A percentile compares a stretch with the other conserved stretches of the same genome.
Conservation (phyloP, 2,888 invertebrate genomes). For the Osmoderma eremita region DNA sequence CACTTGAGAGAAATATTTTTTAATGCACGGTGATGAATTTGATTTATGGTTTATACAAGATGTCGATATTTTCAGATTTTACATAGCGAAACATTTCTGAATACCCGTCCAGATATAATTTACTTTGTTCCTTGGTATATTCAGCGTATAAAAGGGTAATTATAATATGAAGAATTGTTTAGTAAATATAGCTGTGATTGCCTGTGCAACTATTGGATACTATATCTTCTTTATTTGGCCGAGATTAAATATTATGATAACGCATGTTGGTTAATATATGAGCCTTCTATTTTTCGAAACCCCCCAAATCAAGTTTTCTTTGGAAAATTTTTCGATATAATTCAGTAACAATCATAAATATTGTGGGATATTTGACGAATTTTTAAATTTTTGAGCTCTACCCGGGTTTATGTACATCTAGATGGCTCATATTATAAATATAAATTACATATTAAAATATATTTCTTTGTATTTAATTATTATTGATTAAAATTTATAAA, state of each 20-base stretch:
- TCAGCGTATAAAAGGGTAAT: background rate
- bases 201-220: background rate
- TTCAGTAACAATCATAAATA: too few relatives aligned
- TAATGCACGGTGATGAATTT: too few relatives aligned
- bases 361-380: too few relatives aligned
- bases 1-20: too few relatives aligned
- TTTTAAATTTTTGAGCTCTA: too few relatives aligned
- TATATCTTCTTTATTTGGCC: background rate
- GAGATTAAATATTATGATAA: background rate
- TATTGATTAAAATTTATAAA: slow-evolving; percentile 5
- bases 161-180: background rate
- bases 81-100: slow-evolving; percentile 4
- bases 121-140: background rate
- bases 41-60: too few relatives aligned
- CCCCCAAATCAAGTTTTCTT: too few relatives aligned
- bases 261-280: background rate
- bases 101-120: slow-evolving; percentile 22
- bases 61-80: too few relatives aligned
- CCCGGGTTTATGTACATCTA: too few relatives aligned
- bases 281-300: too few relatives aligned
- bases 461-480: slow-evolving; percentile 19
- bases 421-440: too few relatives aligned
- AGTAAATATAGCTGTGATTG: slow-evolving; percentile 29
- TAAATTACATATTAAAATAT: slow-evolving; percentile 8
- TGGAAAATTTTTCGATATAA: too few relatives aligned